Percentiles rank a stretch among this genome's conserved stretches.
Evolutionary conservation across 1,140 invertebrate genomes (phyloP).

Genomic region (Amyelois transitella): DNA sequence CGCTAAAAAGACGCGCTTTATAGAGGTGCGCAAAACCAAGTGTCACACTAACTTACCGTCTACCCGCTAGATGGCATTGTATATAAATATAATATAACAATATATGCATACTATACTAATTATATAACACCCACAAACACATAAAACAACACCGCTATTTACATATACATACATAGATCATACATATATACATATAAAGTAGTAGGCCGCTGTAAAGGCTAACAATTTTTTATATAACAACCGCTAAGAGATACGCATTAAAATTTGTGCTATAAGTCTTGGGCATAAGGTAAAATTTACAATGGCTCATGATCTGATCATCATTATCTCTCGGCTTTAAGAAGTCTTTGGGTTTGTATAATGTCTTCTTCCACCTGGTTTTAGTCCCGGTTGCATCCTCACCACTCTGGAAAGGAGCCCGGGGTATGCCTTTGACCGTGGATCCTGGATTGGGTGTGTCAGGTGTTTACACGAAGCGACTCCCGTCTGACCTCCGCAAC

Average conservation of each 20-base stretch:
- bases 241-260: background rate
- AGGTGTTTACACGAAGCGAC: too few relatives aligned
- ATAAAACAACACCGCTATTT: constrained; percentile 9
- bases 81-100: background rate
- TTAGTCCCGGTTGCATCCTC: too few relatives aligned
- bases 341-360: too few relatives aligned
- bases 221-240: too few relatives aligned
- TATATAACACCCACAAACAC: constrained; percentile 5
- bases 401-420: too few relatives aligned
- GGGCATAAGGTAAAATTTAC: too few relatives aligned
- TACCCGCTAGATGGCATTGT: constrained; percentile 20
- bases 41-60: constrained; percentile 57
- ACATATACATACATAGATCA: constrained; percentile 17
- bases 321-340: too few relatives aligned
- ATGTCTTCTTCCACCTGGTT: too few relatives aligned
- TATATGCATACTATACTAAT: constrained; percentile 6
- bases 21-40: constrained; percentile 10
- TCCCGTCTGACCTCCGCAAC: too few relatives aligned
- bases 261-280: background rate
- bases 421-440: too few relatives aligned
- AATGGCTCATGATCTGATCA: too few relatives aligned
- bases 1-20: background rate
- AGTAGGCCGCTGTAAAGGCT: background rate
- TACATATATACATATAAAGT: constrained; percentile 12
- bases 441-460: too few relatives aligned